Base-by-base conservation (phyloP, 2,797 vertebrate genomes). In the Hybognathus amarus region DNA sequence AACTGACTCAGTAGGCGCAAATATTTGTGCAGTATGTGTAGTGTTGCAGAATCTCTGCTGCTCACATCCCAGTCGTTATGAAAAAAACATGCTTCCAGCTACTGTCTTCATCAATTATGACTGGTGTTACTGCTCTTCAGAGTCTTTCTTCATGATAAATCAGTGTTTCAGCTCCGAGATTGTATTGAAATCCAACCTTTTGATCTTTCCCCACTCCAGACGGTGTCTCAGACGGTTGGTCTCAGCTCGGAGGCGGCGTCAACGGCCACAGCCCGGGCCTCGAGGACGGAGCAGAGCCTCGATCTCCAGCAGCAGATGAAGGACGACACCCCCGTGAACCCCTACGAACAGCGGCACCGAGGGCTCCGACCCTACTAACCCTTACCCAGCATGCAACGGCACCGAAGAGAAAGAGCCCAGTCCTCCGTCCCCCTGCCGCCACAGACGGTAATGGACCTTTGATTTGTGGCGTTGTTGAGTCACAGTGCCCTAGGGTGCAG, bases 251-350 rank as follows among this genome's bases (percentile, higher is more conserved):
- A 85, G 92, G 73, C 63, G 79, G 67, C 24, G 91, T 93, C 89
- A 95, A 97, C 56, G 92, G 96, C 50, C 92, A 94, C 71, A 27
- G 92, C 77, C 45, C 90, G 66, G 90, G 84, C 20, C 91, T 89
- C 0, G 91, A 95, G 93, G 90, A 92, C 22, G 79, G 79, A 84
- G 82, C 81, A 73, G 11, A 63, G n/a, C n/a, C 15, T 24, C 1
- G 86, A 86, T 5, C 36, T 30, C 2, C 83, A 86, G 77, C 82
- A 92, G 84, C 87, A 91, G 66, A 69, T 33, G 11, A 88, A 87
- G 56, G 90, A 85, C 1, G 88, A 91, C 38, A 87, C 85, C 63
- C 89, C 85, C 20, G 82, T 83, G 56, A 92, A 91, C 63, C 87
- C 89, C 6, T 88, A 89, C n/a, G 86, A n/a, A 85, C 69, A 87